Evolutionary conservation across 1,140 invertebrate genomes (phyloP).

Genomic region (Rhopalosiphum maidis): DNA sequence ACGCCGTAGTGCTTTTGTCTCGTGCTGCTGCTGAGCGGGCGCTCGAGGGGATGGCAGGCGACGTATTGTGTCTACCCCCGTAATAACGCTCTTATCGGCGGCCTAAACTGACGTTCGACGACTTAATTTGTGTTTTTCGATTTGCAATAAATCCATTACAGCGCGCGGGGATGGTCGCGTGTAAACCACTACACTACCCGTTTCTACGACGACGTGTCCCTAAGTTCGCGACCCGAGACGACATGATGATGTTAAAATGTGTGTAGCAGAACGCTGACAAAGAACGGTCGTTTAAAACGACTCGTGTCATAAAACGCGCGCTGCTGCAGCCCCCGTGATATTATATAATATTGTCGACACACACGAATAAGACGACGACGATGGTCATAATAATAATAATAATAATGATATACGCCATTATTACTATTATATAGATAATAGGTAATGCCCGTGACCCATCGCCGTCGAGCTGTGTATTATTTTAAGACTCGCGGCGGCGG

Average conservation of each 20-base stretch:
- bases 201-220: neutral
- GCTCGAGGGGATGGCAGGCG: no score
- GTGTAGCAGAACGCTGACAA: neutral
- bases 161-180: no score
- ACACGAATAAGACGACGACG: neutral
- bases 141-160: no score
- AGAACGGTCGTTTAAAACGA: neutral
- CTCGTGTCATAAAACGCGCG: neutral
- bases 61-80: no score
- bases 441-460: conserved; percentile 12
- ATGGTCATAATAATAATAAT: neutral
- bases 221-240: no score
- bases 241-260: no score
- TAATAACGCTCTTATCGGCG: no score
- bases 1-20: no score
- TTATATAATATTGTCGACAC: neutral
- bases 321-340: no score
- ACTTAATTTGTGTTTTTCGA: no score
- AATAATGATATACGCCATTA: neutral
- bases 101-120: no score
- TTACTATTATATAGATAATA: neutral
- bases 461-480: neutral
- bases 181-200: neutral
- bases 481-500: neutral
- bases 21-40: no score